Percentiles rank a stretch among this genome's conserved stretches.
These are phyloP conservation scores for Rhea pennata DNA, from an alignment of 2,113 vertebrate genomes.

Conservation along the genomic window DNA sequence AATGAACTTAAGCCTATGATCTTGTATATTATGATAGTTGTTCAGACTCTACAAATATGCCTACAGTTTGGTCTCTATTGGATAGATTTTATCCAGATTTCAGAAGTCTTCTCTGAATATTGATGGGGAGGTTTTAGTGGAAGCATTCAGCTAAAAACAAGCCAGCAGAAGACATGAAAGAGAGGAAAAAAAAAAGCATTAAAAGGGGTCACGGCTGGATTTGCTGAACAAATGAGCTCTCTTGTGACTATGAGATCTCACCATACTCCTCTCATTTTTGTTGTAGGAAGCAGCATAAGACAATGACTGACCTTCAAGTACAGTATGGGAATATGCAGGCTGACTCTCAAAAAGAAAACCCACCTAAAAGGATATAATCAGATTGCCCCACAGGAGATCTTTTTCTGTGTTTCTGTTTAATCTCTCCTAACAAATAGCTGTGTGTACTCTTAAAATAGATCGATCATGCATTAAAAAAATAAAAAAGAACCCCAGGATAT, in stretches of 20 bases:
- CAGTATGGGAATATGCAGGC: conserved; percentile 57
- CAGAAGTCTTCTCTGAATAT: conserved; percentile 54
- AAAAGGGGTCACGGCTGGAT: conserved; percentile 69
- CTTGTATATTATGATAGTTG: neutral
- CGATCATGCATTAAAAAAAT: neutral
- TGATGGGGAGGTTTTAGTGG: conserved; percentile 34
- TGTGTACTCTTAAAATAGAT: conserved; percentile 38
- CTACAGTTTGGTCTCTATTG: neutral
- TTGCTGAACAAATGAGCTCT: conserved; percentile 76
- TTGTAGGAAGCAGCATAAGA: conserved; percentile 68
- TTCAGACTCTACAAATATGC: neutral
- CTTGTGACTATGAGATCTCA: conserved; percentile 67
- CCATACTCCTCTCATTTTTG: conserved; percentile 65
- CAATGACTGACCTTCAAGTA: conserved; percentile 72
- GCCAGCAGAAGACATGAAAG: neutral
- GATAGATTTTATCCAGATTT: conserved; percentile 31
- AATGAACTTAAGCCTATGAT: neutral
- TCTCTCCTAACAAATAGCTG: conserved; percentile 18
- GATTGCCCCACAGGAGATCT: conserved; percentile 28
- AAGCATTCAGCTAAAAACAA: conserved; percentile 43
- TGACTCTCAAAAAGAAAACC: conserved; percentile 50
- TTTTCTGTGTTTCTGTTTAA: conserved; percentile 25
- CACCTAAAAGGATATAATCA: conserved; percentile 54
- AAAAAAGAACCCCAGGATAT: neutral
- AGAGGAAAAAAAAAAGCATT: conserved; percentile 46